phyloP scores from a whole-genome alignment of 2,888 invertebrate genomes.

The Ommatoiulus sabulosus region DNA sequence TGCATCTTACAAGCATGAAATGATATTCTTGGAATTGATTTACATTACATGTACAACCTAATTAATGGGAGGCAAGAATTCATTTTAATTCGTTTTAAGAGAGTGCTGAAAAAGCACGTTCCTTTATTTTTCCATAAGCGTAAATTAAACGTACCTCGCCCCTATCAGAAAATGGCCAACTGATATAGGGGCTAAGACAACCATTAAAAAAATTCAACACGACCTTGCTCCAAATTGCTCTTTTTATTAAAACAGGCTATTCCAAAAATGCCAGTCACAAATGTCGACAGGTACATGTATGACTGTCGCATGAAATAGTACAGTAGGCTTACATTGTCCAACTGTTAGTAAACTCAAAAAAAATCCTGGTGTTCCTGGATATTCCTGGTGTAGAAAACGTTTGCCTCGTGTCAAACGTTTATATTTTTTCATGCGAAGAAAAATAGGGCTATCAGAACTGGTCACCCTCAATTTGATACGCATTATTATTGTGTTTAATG shows the following conservation, averaged over 20 bases:
- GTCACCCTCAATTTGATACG: not conserved
- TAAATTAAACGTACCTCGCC: slow-evolving; percentile 1
- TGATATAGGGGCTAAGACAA: not conserved
- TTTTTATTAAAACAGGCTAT: not conserved
- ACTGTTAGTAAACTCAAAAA: not conserved
- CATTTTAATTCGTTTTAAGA: not conserved
- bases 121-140: not conserved
- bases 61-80: not conserved
- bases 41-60: not conserved
- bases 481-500: slow-evolving; percentile 4
- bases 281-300: not conserved
- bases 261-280: not conserved
- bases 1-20: too few species aligned
- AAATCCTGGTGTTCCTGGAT: not conserved
- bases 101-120: not conserved
- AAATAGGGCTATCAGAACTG: not conserved
- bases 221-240: not conserved
- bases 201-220: not conserved
- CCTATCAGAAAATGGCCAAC: not conserved
- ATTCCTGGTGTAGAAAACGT: not conserved
- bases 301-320: not conserved
- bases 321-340: too few species aligned
- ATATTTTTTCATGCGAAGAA: not conserved
- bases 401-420: not conserved
- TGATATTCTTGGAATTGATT: too few species aligned